A percentile compares a stretch with the other conserved stretches of the same genome.
Conservation (phyloP, 2,797 vertebrate species). For the Epinephelus coioides region DNA sequence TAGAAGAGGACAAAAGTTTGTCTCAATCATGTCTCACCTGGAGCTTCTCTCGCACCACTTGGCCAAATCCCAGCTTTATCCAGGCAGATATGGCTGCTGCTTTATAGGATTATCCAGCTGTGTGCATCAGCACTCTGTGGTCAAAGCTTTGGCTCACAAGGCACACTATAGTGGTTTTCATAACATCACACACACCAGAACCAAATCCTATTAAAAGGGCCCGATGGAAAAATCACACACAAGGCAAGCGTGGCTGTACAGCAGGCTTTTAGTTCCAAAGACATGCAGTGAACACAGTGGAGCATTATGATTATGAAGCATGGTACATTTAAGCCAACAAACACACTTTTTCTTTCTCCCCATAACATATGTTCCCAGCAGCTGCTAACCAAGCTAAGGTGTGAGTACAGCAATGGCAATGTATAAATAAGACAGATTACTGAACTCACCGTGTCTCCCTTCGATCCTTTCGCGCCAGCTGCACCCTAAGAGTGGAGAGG, state of each 20-base stretch:
- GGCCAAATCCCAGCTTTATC: constrained; percentile 64
- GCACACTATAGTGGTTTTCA: constrained; percentile 72
- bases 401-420: constrained; percentile 42
- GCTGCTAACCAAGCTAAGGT: constrained; percentile 59
- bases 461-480: constrained; percentile 91
- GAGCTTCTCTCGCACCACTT: constrained; percentile 52
- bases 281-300: constrained; percentile 64
- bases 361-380: constrained; percentile 64
- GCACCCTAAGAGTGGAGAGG: constrained; percentile 83
- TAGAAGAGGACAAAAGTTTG: constrained; percentile 54
- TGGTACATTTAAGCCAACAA: constrained; percentile 61
- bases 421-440: constrained; percentile 67
- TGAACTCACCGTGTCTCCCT: constrained; percentile 89
- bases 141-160: constrained; percentile 70
- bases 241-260: constrained; percentile 59
- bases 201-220: constrained; percentile 78
- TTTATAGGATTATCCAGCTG: constrained; percentile 80
- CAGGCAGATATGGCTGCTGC: constrained; percentile 63
- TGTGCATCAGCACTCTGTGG: constrained; percentile 77
- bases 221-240: constrained; percentile 68
- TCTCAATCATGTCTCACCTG: constrained; percentile 67
- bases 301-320: constrained; percentile 65
- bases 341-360: constrained; percentile 40
- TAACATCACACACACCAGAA: constrained; percentile 72
- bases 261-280: constrained; percentile 65